Conservation (phyloP, 2,888 invertebrate genomes). For the Diadegma fenestrale region DNA sequence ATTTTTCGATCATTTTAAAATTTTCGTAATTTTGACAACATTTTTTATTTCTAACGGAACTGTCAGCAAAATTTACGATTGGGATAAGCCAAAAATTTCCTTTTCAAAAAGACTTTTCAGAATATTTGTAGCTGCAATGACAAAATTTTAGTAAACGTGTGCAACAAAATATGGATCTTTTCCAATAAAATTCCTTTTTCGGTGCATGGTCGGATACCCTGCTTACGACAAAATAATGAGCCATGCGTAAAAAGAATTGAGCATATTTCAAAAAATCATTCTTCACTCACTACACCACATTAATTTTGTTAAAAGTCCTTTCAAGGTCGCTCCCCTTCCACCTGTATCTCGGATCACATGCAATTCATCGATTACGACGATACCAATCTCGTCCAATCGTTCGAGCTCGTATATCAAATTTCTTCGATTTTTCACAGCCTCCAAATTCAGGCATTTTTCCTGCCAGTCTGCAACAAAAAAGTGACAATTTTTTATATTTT, state of each 20-base stretch:
- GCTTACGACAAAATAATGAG: background rate
- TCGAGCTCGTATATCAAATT: slow-evolving; percentile 95
- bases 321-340: slow-evolving; percentile 94
- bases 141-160: no score
- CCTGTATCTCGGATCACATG: slow-evolving; percentile 95
- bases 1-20: no score
- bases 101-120: no score
- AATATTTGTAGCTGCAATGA: no score
- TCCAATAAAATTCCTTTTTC: no score
- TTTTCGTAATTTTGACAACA: no score
- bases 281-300: slow-evolving; percentile 88
- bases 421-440: slow-evolving; percentile 89
- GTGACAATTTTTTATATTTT: no score
- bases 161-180: no score
- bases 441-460: slow-evolving; percentile 93
- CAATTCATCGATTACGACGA: slow-evolving; percentile 93
- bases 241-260: background rate
- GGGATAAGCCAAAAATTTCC: no score
- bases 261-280: slow-evolving; percentile 34
- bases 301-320: slow-evolving; percentile 93
- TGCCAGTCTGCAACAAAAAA: slow-evolving; percentile 93
- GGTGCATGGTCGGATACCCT: background rate
- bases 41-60: no score
- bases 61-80: no score
- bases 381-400: slow-evolving; percentile 87